Percentiles rank a stretch among this genome's conserved stretches.
phyloP scores from a whole-genome alignment of 2,113 vertebrate genomes.

The Poicephalus meyeri region DNA sequence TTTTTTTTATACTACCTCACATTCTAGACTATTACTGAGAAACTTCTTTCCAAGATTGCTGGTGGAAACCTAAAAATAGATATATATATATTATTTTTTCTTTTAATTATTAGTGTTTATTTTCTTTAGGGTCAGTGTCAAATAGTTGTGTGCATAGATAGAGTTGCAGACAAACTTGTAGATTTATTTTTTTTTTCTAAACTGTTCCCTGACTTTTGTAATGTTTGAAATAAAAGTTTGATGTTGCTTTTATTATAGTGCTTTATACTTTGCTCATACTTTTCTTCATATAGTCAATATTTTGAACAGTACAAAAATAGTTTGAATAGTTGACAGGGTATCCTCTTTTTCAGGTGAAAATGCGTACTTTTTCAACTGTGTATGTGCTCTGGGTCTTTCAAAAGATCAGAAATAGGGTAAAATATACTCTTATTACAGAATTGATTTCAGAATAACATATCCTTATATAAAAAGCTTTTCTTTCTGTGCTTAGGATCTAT shows the following conservation, averaged over 20 bases:
- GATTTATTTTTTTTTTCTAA: neutral
- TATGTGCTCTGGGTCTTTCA: neutral
- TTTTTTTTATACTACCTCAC: neutral
- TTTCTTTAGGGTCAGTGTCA: neutral
- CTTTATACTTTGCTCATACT: neutral
- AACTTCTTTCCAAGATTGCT: neutral
- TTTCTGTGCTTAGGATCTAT: neutral
- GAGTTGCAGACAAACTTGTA: neutral
- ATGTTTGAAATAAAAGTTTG: conserved; percentile 27
- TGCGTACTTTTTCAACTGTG: rapidly evolving
- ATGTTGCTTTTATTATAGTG: neutral
- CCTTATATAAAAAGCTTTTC: neutral
- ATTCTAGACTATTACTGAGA: neutral
- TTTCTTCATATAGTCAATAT: neutral
- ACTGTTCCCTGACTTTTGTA: neutral
- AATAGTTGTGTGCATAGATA: neutral
- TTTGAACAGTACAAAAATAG: neutral
- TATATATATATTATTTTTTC: neutral
- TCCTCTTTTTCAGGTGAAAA: neutral
- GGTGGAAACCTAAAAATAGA: neutral
- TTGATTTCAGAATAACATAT: neutral
- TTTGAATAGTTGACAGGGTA: neutral
- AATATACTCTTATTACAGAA: neutral
- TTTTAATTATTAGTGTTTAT: neutral
- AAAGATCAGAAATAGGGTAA: neutral